Conservation (phyloP, 2,797 vertebrate species). For the Crenuchus spilurus region DNA sequence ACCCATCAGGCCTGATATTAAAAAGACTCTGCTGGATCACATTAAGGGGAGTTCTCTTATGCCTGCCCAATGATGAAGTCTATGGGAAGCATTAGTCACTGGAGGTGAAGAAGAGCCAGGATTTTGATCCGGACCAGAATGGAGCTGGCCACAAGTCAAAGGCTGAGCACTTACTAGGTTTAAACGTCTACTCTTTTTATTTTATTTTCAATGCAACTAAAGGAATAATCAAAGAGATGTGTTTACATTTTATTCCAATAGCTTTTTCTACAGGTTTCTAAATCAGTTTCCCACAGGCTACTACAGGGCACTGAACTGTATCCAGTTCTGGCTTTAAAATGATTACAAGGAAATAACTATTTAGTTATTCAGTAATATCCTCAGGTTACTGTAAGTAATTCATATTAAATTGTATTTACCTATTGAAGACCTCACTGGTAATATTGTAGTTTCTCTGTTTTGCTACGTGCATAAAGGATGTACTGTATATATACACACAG, state of each 20-base stretch:
- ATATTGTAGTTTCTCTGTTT: no score
- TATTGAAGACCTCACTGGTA: no score
- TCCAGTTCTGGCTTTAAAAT: neutral
- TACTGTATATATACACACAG: no score
- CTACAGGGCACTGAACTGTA: neutral
- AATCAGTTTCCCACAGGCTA: neutral
- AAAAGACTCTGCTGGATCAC: constrained; percentile 80
- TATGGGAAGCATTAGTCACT: constrained; percentile 76
- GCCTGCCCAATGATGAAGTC: constrained; percentile 70
- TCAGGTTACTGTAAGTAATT: no score
- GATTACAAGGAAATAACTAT: no score
- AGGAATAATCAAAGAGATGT: neutral
- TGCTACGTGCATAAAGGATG: no score
- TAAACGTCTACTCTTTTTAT: neutral
- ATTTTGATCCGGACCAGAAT: constrained; percentile 43
- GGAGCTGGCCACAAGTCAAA: constrained; percentile 69
- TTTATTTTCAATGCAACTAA: neutral
- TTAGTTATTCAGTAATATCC: no score
- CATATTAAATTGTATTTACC: no score
- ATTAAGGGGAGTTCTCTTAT: constrained; percentile 69
- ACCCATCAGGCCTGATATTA: constrained; percentile 77
- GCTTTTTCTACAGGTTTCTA: neutral
- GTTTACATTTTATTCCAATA: no score
- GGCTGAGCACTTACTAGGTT: constrained; percentile 5
- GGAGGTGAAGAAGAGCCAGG: constrained; percentile 42